These are phyloP conservation scores for Gymnosoma rotundatum DNA, from an alignment of 2,888 invertebrate genomes.

Conservation along the genomic window DNA sequence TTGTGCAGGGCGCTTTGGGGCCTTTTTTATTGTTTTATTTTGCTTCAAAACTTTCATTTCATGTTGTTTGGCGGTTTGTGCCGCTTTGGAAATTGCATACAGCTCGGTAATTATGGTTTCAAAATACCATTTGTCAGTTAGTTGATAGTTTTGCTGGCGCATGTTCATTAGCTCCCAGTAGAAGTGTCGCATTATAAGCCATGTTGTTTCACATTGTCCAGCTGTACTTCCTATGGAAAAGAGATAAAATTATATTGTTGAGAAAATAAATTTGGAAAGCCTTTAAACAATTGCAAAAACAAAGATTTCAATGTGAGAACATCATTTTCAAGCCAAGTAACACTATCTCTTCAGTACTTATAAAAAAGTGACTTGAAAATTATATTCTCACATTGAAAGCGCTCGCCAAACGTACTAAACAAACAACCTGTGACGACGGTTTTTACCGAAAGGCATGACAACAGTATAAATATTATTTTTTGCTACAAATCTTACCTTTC, in stretches of 20 bases:
- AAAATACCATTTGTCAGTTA: slow-evolving; percentile 80
- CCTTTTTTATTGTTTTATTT: slow-evolving; percentile 16
- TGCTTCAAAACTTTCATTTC: slow-evolving; percentile 18
- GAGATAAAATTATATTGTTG: neutral
- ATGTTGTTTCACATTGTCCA: slow-evolving; percentile 78
- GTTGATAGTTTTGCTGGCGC: slow-evolving; percentile 75
- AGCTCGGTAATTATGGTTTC: slow-evolving; percentile 75
- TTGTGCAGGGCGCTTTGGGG: slow-evolving; percentile 3
- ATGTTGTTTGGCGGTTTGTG: slow-evolving; percentile 37
- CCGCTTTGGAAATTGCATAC: slow-evolving; percentile 60
- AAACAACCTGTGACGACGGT: no score
- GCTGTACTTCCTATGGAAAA: slow-evolving; percentile 58
- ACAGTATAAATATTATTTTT: neutral
- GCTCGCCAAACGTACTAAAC: no score
- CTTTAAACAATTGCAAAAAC: no score
- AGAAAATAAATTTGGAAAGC: neutral
- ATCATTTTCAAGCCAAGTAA: no score
- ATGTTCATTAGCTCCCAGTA: slow-evolving; percentile 75
- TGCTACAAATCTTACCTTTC: slow-evolving; percentile 29
- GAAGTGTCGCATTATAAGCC: slow-evolving; percentile 77
- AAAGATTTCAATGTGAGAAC: no score
- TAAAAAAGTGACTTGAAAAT: no score
- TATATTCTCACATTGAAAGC: no score
- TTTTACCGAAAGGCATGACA: no score
- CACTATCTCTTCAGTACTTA: no score